Evolutionary conservation across 2,888 invertebrate species (phyloP).

Genomic region (Seira musarum): DNA sequence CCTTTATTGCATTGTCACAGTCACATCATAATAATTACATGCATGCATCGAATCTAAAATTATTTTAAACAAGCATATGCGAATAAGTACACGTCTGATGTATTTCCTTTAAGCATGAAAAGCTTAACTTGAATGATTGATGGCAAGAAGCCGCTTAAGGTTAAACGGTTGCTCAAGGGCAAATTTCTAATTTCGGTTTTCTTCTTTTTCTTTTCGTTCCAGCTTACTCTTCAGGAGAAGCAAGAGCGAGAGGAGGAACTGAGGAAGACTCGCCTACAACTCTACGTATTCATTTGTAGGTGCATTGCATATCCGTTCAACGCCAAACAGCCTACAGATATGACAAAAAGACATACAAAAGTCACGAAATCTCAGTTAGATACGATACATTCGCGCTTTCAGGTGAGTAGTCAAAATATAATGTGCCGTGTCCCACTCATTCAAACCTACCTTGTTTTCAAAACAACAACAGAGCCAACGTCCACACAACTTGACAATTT

Average conservation of each 20-base stretch:
- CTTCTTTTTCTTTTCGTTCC: constrained; percentile 20
- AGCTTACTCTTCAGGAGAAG: constrained; percentile 79
- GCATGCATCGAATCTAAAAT: too few species aligned
- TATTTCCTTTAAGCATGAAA: not conserved
- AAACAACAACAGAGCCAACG: too few species aligned
- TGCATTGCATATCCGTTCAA: constrained; percentile 99
- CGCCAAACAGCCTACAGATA: constrained; percentile 98
- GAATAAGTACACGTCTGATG: not conserved
- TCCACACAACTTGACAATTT: too few species aligned
- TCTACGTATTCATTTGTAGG: constrained; percentile 98
- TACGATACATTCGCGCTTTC: constrained; percentile 93
- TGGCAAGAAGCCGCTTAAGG: not conserved
- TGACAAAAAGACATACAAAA: constrained; percentile 96
- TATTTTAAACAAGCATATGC: too few species aligned
- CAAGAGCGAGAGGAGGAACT: constrained; percentile 98
- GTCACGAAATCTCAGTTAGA: constrained; percentile 96
- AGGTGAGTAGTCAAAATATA: constrained; percentile 76
- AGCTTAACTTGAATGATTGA: not conserved
- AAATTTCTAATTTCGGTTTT: not conserved
- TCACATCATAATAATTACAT: too few species aligned
- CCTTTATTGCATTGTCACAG: too few species aligned
- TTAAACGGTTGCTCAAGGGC: not conserved
- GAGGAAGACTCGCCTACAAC: constrained; percentile 92
- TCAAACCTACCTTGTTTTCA: not conserved
- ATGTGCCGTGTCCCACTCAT: not conserved